These are phyloP conservation scores for Oreortyx pictus DNA, from an alignment of 2,797 vertebrate genomes.

Conservation along the genomic window DNA sequence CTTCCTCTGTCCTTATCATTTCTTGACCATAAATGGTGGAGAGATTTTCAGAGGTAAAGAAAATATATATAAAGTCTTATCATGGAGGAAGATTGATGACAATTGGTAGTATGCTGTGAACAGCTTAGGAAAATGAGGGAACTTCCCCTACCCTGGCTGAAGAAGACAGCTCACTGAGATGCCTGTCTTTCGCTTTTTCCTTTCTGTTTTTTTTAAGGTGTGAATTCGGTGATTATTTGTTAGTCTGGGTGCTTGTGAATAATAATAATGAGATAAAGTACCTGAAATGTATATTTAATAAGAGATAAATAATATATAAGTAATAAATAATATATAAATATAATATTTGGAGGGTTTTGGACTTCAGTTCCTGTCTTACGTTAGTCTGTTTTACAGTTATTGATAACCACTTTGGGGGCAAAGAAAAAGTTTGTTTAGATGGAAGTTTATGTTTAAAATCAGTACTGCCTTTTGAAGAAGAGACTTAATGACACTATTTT, in stretches of 20 bases:
- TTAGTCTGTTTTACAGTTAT: background rate
- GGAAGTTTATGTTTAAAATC: background rate
- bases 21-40: background rate
- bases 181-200: background rate
- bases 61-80: background rate
- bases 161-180: background rate
- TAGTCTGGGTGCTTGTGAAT: background rate
- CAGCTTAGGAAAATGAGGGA: background rate
- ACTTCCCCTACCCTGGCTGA: background rate
- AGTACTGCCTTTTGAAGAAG: background rate
- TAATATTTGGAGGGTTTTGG: background rate
- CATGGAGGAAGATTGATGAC: background rate
- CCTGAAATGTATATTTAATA: background rate
- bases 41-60: background rate
- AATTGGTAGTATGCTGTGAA: background rate
- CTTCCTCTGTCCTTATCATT: fast-evolving
- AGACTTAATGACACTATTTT: background rate
- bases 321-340: background rate
- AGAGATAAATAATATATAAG: background rate
- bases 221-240: slow-evolving; percentile 2
- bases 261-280: background rate
- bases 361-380: background rate
- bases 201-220: background rate
- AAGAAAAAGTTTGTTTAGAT: background rate
- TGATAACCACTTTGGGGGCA: background rate